Percentiles rank a stretch among this genome's conserved stretches.
Evolutionary conservation across 2,888 invertebrate genomes (phyloP).

Genomic region (Imbricaverruca yamaguchii): DNA sequence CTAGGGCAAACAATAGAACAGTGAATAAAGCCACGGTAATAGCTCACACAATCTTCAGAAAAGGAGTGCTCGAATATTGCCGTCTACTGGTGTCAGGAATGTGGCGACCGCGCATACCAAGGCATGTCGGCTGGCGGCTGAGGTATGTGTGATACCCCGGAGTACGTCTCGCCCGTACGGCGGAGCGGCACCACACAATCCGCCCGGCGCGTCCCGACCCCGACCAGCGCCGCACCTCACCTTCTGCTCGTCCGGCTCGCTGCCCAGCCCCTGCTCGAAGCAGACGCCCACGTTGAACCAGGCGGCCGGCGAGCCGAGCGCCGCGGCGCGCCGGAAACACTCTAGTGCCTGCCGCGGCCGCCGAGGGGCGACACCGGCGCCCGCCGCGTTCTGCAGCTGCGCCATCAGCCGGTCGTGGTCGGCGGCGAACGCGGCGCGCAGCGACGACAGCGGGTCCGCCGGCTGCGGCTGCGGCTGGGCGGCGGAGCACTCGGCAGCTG

Average conservation of each 20-base stretch:
- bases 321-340: background rate
- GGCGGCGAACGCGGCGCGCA: background rate
- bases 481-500: background rate
- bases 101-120: too few species aligned
- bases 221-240: background rate
- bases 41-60: too few species aligned
- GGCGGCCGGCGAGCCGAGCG: background rate
- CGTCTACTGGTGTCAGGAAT: too few species aligned
- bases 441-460: background rate
- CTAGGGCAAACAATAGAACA: too few species aligned
- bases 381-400: background rate
- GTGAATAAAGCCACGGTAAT: too few species aligned
- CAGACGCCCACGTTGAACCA: slow-evolving; percentile 6
- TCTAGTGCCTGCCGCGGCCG: slow-evolving; percentile 8
- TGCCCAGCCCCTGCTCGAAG: background rate
- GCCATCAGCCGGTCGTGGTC: slow-evolving; percentile 9
- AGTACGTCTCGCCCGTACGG: too few species aligned
- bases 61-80: too few species aligned
- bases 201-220: too few species aligned
- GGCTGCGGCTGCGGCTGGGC: background rate
- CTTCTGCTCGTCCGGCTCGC: background rate
- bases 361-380: background rate
- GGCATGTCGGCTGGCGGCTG: too few species aligned
- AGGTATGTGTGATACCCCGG: too few species aligned
- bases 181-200: too few species aligned